Conservation (phyloP, 1,140 invertebrate genomes). For the Drosophila repletoides region DNA sequence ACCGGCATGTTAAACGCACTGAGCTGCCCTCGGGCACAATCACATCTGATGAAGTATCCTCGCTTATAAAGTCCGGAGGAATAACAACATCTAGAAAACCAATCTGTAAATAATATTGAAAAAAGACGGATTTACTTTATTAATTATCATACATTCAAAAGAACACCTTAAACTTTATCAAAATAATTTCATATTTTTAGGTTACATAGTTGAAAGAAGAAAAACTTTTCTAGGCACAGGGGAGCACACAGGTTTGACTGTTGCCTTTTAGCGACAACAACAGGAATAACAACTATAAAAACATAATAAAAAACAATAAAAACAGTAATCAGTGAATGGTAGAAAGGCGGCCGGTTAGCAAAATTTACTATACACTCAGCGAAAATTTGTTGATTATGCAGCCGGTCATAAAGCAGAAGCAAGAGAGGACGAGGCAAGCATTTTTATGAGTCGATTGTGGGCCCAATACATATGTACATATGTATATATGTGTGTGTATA, state of each 20-base stretch:
- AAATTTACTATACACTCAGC: slow-evolving; percentile 48
- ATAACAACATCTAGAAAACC: slow-evolving; percentile 92
- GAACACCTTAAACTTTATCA: too few species aligned
- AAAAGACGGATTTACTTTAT: too few species aligned
- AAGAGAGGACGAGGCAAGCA: slow-evolving; percentile 36
- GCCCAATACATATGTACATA: neutral
- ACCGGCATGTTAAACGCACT: slow-evolving; percentile 85
- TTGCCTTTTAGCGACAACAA: neutral
- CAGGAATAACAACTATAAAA: neutral
- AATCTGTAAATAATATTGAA: slow-evolving; percentile 84
- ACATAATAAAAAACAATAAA: slow-evolving; percentile 18
- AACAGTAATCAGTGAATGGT: slow-evolving; percentile 34
- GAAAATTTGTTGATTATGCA: slow-evolving; percentile 73
- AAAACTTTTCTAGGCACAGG: neutral
- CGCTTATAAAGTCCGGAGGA: slow-evolving; percentile 91
- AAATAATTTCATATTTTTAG: too few species aligned
- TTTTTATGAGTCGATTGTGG: slow-evolving; percentile 56
- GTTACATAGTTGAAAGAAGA: too few species aligned
- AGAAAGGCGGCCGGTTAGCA: slow-evolving; percentile 3
- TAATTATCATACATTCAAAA: too few species aligned
- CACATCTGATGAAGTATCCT: slow-evolving; percentile 91
- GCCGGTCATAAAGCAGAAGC: slow-evolving; percentile 57
- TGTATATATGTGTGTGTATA: neutral
- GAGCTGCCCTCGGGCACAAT: slow-evolving; percentile 91
- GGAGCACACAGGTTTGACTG: slow-evolving; percentile 1